These are phyloP conservation scores for Heterodera schachtii DNA, from an alignment of 1,140 invertebrate genomes.

Conservation along the genomic window DNA sequence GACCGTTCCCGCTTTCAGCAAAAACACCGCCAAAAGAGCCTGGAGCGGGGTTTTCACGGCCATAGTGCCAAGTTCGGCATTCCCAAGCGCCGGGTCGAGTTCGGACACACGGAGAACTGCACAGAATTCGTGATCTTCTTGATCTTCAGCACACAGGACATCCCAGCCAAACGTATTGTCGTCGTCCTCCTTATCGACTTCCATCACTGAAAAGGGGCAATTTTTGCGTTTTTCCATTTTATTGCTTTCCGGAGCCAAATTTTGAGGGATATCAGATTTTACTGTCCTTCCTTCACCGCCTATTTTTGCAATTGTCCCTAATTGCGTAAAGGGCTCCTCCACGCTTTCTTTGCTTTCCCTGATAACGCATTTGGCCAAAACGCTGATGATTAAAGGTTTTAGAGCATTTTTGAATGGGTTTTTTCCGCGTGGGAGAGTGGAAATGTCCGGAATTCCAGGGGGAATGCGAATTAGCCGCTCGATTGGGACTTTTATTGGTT, in stretches of 20 bases:
- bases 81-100: constrained; percentile 2
- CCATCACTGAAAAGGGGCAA: too few relatives aligned
- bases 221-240: too few relatives aligned
- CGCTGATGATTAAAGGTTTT: background rate
- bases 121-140: constrained; percentile 17
- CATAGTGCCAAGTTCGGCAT: background rate
- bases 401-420: constrained; percentile 2
- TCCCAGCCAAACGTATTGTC: background rate
- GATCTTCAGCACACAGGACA: background rate
- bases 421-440: constrained; percentile 4
- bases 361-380: too few relatives aligned
- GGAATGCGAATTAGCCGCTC: constrained; percentile 11
- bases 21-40: constrained; percentile 1
- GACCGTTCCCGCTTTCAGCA: background rate
- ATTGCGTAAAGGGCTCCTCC: background rate
- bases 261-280: background rate
- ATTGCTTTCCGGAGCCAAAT: too few relatives aligned
- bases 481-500: constrained; percentile 3
- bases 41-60: constrained; percentile 3
- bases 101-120: background rate
- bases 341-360: background rate
- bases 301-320: constrained; percentile 13
- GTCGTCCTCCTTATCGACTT: background rate
- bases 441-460: constrained; percentile 21
- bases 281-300: background rate